Percentiles rank a stretch among this genome's conserved stretches.
phyloP scores from a whole-genome alignment of 2,888 invertebrate species.

The Brachyopa scutellaris region DNA sequence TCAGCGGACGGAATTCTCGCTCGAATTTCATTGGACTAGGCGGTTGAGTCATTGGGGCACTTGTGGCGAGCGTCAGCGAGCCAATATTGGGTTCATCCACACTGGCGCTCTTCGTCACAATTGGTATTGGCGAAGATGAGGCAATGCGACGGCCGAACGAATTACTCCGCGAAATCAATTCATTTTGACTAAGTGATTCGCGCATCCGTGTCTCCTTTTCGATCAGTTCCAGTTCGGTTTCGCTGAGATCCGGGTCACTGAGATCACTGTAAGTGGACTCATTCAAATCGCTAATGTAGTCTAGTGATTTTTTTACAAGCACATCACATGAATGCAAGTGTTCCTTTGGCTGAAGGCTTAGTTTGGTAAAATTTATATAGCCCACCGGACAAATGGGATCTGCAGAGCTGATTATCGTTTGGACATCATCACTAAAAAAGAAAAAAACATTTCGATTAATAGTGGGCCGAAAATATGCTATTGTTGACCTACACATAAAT shows the following conservation, averaged over 20 bases:
- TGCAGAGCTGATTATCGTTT: slow-evolving; percentile 93
- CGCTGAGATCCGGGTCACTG: slow-evolving; percentile 86
- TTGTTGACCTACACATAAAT: slow-evolving; percentile 91
- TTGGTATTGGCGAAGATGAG: slow-evolving; percentile 81
- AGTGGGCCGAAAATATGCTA: not conserved
- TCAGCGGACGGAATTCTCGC: slow-evolving; percentile 84
- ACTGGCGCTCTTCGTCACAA: slow-evolving; percentile 81
- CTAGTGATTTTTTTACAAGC: slow-evolving; percentile 84
- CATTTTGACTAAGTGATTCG: slow-evolving; percentile 81
- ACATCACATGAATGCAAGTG: slow-evolving; percentile 77
- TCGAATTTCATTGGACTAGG: slow-evolving; percentile 83
- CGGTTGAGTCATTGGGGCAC: slow-evolving; percentile 76
- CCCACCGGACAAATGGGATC: slow-evolving; percentile 97
- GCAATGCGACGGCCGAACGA: slow-evolving; percentile 80
- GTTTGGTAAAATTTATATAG: slow-evolving; percentile 92
- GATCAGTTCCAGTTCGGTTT: slow-evolving; percentile 85
- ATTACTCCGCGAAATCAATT: slow-evolving; percentile 81
- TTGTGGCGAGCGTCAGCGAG: slow-evolving; percentile 50
- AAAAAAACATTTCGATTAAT: slow-evolving; percentile 15
- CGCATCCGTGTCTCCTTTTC: slow-evolving; percentile 82
- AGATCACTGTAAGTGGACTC: slow-evolving; percentile 86
- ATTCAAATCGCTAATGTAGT: slow-evolving; percentile 85
- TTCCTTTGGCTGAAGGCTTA: slow-evolving; percentile 89
- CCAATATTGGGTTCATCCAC: slow-evolving; percentile 79
- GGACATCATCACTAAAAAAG: slow-evolving; percentile 87